These are phyloP conservation scores for Aphis gossypii DNA, from an alignment of 1,140 invertebrate genomes.

Conservation along the genomic window DNA sequence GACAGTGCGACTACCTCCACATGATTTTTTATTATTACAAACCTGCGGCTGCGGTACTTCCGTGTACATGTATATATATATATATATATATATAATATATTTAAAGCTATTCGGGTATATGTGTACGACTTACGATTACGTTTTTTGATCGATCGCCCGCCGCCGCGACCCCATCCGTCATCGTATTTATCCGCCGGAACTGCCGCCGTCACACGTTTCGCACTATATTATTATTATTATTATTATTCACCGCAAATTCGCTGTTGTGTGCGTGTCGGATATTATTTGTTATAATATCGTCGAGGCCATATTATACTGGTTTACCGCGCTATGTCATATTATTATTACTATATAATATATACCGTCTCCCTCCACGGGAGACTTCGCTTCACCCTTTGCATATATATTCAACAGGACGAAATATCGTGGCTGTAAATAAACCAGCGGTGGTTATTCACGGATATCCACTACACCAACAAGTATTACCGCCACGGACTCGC, in stretches of 20 bases:
- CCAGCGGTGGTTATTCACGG: not conserved
- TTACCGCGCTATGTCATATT: not conserved
- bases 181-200: constrained; percentile 24
- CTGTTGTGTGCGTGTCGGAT: not conserved
- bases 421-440: not conserved
- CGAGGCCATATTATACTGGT: not conserved
- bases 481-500: not conserved
- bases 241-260: not conserved
- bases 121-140: not conserved
- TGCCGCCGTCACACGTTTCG: not conserved
- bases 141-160: not conserved
- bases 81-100: not conserved
- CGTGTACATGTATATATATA: not conserved
- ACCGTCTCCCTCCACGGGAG: too few relatives aligned
- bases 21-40: not conserved
- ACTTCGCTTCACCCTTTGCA: not conserved
- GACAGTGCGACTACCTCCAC: not conserved
- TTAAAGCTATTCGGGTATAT: not conserved
- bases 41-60: not conserved
- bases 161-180: constrained; percentile 17
- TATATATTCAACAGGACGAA: not conserved
- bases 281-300: constrained; percentile 8
- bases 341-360: constrained; percentile 8
- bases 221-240: constrained; percentile 29
- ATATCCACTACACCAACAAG: not conserved